Evolutionary conservation across 2,113 vertebrate genomes (phyloP).

Genomic region (mouse (Mus musculus)): DNA sequence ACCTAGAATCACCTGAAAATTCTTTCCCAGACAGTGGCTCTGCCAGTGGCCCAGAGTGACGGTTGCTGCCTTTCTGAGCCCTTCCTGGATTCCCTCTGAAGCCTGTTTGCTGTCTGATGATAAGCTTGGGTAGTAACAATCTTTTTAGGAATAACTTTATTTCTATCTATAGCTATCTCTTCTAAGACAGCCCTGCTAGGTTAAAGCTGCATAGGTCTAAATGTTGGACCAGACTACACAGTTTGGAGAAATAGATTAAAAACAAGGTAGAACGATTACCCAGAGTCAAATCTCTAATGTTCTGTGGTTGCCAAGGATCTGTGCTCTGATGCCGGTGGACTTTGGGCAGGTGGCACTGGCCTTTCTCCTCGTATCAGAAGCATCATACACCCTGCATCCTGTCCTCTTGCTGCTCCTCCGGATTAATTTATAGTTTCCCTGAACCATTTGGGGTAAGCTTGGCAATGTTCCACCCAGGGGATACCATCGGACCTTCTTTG

Average conservation of each 20-base stretch:
- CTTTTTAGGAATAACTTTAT: background rate
- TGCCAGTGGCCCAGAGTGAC: background rate
- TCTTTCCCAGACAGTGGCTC: background rate
- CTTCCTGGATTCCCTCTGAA: background rate
- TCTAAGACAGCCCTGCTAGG: background rate
- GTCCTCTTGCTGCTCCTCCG: background rate
- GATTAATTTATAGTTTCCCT: background rate
- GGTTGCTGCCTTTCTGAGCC: background rate
- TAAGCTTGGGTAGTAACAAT: background rate
- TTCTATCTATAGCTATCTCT: background rate
- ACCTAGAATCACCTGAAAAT: background rate
- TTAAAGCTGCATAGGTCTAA: background rate
- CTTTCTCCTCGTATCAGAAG: background rate
- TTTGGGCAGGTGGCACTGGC: background rate
- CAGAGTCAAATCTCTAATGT: background rate
- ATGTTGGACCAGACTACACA: background rate
- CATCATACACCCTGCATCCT: background rate
- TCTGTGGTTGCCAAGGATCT: background rate
- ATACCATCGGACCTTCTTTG: background rate
- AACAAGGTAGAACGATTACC: background rate
- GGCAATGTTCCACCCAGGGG: background rate
- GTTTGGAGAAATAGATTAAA: background rate
- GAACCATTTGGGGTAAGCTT: background rate
- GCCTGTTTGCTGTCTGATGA: background rate
- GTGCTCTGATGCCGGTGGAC: background rate